These are phyloP conservation scores for Arctia plantaginis DNA, from an alignment of 2,888 invertebrate species.

Conservation along the genomic window DNA sequence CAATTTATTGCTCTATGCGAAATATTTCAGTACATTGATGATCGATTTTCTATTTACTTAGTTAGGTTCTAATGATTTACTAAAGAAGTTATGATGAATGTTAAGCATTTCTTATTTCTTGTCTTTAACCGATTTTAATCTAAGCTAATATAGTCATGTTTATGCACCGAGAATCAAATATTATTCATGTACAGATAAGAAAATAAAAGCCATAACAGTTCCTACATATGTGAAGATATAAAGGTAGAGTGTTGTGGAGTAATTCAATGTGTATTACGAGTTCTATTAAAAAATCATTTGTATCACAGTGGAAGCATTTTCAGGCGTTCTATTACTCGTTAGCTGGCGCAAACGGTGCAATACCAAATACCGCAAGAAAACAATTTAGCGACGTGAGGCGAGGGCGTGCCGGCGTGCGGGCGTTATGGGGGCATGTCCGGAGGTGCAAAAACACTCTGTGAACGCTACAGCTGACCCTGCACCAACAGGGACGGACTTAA, in stretches of 20 bases:
- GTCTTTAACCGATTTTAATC: neutral
- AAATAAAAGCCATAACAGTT: neutral
- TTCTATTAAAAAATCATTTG: constrained; percentile 28
- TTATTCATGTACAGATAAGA: neutral
- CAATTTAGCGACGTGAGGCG: constrained; percentile 73
- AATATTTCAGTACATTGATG: neutral
- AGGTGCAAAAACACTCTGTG: constrained; percentile 80
- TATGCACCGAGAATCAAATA: neutral
- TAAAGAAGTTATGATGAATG: neutral
- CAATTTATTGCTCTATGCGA: neutral
- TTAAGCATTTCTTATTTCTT: neutral
- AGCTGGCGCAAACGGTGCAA: constrained; percentile 63
- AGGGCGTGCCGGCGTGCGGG: constrained; percentile 36
- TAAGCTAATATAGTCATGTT: neutral
- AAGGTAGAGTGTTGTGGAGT: neutral
- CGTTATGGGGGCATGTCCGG: constrained; percentile 46
- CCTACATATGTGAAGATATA: neutral
- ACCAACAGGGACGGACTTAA: constrained; percentile 63
- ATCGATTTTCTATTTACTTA: neutral
- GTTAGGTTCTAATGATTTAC: neutral
- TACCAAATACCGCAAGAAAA: constrained; percentile 73
- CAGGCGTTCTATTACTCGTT: constrained; percentile 59
- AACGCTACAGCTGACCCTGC: constrained; percentile 79
- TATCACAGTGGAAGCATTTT: constrained; percentile 31
- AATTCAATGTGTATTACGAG: neutral